phyloP scores from a whole-genome alignment of 2,113 vertebrate genomes.

The Xiphorhynchus elegans region DNA sequence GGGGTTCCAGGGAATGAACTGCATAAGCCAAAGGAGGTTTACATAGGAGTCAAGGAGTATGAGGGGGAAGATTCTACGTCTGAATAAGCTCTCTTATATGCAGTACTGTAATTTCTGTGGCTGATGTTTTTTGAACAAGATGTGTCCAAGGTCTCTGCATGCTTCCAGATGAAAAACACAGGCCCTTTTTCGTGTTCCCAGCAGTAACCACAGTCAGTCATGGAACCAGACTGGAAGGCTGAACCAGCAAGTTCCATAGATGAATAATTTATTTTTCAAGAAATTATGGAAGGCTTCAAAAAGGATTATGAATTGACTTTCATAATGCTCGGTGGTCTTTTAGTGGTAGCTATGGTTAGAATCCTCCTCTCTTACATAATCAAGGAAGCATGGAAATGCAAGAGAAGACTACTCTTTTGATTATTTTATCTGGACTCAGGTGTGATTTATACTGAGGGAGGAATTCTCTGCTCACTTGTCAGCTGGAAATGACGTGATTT shows the following conservation, averaged over 20 bases:
- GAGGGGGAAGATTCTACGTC: not conserved
- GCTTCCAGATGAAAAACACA: not conserved
- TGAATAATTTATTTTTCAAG: conserved; percentile 6
- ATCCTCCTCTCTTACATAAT: not conserved
- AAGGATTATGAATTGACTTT: not conserved
- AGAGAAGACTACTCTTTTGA: not conserved
- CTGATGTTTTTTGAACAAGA: not conserved
- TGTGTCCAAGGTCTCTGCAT: not conserved
- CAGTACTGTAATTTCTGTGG: not conserved
- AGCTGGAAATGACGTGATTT: not conserved
- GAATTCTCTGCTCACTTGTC: not conserved
- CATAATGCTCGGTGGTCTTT: not conserved
- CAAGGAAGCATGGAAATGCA: not conserved
- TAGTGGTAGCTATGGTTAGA: not conserved
- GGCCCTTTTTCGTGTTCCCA: not conserved
- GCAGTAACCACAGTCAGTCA: not conserved
- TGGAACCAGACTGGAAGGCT: not conserved
- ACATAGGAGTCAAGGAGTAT: not conserved
- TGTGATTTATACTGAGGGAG: not conserved
- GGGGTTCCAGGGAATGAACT: not conserved
- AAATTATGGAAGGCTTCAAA: not conserved
- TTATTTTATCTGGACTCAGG: not conserved
- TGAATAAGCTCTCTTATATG: not conserved
- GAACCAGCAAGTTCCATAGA: not conserved
- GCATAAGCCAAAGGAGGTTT: not conserved